These are phyloP conservation scores for Pocillopora verrucosa DNA, from an alignment of 64 coral and sea anemone genomes.

Conservation along the genomic window DNA sequence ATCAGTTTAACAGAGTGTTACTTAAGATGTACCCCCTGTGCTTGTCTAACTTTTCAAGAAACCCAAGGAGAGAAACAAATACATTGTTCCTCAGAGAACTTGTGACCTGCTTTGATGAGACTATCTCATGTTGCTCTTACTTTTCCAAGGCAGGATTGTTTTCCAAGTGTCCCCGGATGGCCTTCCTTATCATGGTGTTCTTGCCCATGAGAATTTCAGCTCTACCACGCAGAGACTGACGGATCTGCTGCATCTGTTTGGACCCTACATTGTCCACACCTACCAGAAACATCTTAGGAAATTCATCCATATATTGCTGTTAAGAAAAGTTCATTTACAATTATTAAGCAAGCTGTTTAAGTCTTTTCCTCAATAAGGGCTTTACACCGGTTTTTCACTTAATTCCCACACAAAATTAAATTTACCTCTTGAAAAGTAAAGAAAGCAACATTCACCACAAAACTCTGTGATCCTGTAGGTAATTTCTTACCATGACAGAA, in stretches of 20 bases:
- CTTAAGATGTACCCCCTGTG: too few species aligned
- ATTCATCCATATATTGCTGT: constrained; percentile 89
- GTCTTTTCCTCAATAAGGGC: neutral
- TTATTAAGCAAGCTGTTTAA: neutral
- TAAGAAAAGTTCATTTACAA: constrained; percentile 3
- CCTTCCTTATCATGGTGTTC: constrained; percentile 99
- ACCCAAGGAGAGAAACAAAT: too few species aligned
- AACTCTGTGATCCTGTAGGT: too few species aligned
- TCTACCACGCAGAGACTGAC: constrained; percentile 87
- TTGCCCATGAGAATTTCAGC: constrained; percentile 98
- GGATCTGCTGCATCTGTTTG: constrained; percentile 98
- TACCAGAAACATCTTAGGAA: constrained; percentile 96
- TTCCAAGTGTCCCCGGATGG: constrained; percentile 91
- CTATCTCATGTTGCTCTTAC: constrained; percentile 26
- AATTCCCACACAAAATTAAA: too few species aligned
- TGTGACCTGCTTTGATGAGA: too few species aligned
- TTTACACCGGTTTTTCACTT: too few species aligned
- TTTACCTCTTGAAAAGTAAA: too few species aligned
- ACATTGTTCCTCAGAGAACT: too few species aligned
- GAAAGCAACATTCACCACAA: too few species aligned
- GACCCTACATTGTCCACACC: constrained; percentile 98
- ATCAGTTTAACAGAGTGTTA: too few species aligned
- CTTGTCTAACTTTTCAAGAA: too few species aligned
- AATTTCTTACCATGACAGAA: too few species aligned
- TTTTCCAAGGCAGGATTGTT: constrained; percentile 91